Evolutionary conservation across 2,797 vertebrate species (phyloP), one percentile per base, ranked within the genome.

Genomic region (Schizopygopsis malacanthus): DNA sequence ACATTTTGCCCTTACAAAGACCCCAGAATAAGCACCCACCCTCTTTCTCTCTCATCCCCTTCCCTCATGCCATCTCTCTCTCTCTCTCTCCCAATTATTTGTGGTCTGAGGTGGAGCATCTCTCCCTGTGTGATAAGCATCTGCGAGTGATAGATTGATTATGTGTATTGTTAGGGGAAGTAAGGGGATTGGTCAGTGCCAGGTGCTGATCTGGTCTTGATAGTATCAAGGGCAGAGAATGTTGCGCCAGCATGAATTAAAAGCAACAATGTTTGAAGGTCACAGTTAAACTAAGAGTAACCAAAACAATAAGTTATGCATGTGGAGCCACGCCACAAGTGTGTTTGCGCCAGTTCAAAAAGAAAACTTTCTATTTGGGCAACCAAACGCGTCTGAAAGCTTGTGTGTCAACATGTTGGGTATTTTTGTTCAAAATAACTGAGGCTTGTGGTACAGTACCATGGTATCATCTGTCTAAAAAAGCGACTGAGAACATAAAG

Each of bases 91-190:
- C 69, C 81, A 83, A 88, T 87, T 87, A 84, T 87, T 87, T 81
- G 77, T 84, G 82, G 82, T 84, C 77, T 81, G 82, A 80, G 82
- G 37, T 70, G 83, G 52, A 85, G 77, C 81, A 90, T 82, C 86
- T 88, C 88, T 92, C 90, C 91, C 89, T 50, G 84, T 91, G 90
- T 92, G 95, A 96, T 96, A 94, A 94, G 90, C 93, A 96, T 96
- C 95, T 93, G 85, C 88, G 90, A 87, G 93, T 94, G 95, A 96
- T 95, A 94, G 94, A 96, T 95, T 95, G 95, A 95, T 94, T 94
- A 94, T 94, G 93, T 89, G 92, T 94, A 91, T 92, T 93, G 91
- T 94, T 91, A 94, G 93, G 93, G 94, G 92, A 95, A 94, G 93
- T 92, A 56, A 86, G 87, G 85, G 89, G 85, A 89, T 91, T 90